Base-by-base conservation (phyloP, 2,113 vertebrate species). In the Tragelaphus strepsiceros region DNA sequence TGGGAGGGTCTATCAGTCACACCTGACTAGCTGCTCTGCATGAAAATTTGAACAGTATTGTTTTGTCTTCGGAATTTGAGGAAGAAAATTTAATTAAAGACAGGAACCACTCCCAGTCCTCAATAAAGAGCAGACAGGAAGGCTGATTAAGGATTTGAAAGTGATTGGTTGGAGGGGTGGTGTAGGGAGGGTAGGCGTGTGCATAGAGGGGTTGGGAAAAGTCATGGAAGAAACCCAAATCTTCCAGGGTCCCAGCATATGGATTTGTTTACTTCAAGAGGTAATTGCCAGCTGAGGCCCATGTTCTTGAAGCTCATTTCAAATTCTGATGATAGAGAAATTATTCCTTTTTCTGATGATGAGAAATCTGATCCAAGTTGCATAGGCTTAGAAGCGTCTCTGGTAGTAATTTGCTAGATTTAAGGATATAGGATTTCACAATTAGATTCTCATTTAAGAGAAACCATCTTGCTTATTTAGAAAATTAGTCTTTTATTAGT, bases 401-500 rank as follows among this genome's bases (percentile, higher is more conserved):
- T 64, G 85, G 51, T 96, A 82, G 82, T 96, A 98, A 98, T 97
- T 95, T 95, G 91, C 94, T 97, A 91, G 88, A 90, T 98, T 98
- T 96, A 93, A 96, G 88, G 78, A 92, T 97, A 94, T 91, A 98
- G 90, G 90, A 92, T 96, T 98, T 96, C 91, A 95, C 90, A 97
- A 96, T 98, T 98, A 98, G 95, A 96, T 97, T 97, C 94, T 98
- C 97, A 98, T 97, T 96, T 97, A 96, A 97, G 92, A 95, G 97
- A 97, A 98, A 85, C 26, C 88, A 88, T 92, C 78, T 97, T 97
- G 92, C 95, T 98, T 97, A 97, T 98, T 98, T 97, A 98, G 98
- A 98, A 85, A 98, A 97, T 97, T 96, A 97, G 97, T 97, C 84
- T 93, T 98, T 96, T 98, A 98, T 98, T 98, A 98, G 96, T 85